Evolutionary conservation across 2,113 vertebrate genomes (phyloP).

Genomic region (Peromyscus californicus): DNA sequence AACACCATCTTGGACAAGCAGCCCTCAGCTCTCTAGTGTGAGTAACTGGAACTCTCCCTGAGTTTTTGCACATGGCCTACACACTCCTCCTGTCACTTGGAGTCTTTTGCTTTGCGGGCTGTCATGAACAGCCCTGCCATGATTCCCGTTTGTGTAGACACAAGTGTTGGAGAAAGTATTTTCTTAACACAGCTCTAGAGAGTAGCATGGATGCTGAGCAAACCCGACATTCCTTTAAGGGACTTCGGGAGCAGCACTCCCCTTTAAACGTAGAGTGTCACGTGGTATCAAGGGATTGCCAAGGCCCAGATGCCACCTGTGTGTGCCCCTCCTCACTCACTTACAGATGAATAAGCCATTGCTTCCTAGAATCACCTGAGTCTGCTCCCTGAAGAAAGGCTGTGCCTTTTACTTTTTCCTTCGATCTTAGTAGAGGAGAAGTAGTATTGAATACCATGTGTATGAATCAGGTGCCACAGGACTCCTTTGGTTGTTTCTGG

Average conservation of each 20-base stretch:
- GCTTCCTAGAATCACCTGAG: background rate
- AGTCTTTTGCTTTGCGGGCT: background rate
- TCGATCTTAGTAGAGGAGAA: background rate
- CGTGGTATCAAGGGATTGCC: background rate
- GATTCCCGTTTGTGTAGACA: background rate
- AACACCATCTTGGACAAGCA: slow-evolving; percentile 96
- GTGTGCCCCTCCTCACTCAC: background rate
- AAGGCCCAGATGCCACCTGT: background rate
- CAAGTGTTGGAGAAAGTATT: background rate
- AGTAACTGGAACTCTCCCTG: slow-evolving; percentile 85
- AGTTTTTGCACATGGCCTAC: fast-evolving
- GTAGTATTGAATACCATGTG: background rate
- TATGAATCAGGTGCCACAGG: background rate
- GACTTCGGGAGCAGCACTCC: background rate
- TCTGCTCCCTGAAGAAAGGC: background rate
- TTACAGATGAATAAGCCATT: background rate
- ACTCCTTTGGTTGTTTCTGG: background rate
- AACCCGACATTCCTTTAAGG: background rate
- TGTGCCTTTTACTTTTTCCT: background rate
- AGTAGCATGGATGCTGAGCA: background rate
- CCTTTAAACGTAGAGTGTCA: background rate
- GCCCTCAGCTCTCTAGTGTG: slow-evolving; percentile 98
- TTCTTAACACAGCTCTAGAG: background rate
- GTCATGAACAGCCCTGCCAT: fast-evolving
- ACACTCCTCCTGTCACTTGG: fast-evolving